phyloP scores from a whole-genome alignment of 2,113 vertebrate genomes.

The Dicentrarchus labrax region DNA sequence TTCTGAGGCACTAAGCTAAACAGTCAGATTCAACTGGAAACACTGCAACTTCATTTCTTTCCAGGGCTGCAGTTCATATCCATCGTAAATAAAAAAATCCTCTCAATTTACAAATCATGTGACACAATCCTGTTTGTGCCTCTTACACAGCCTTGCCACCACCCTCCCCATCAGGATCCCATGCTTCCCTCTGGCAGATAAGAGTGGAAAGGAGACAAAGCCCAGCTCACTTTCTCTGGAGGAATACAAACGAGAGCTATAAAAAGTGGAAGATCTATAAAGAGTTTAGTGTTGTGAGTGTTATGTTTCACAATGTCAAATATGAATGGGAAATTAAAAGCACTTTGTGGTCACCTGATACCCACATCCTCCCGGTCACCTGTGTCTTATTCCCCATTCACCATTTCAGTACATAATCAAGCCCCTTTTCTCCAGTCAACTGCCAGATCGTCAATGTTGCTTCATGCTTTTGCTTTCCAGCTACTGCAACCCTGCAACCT shows the following conservation, averaged over 20 bases:
- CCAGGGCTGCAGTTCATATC: constrained; percentile 20
- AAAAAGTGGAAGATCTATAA: constrained; percentile 19
- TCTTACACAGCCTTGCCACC: background rate
- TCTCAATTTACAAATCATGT: constrained; percentile 6
- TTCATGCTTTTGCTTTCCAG: too few species aligned
- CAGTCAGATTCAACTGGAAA: constrained; percentile 25
- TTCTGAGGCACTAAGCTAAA: background rate
- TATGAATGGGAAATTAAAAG: background rate
- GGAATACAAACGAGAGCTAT: constrained; percentile 17
- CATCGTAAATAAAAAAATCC: constrained; percentile 23
- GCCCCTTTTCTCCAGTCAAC: too few species aligned
- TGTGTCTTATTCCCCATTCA: too few species aligned
- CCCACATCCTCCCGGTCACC: too few species aligned
- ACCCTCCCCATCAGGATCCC: background rate
- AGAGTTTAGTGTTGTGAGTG: constrained; percentile 3
- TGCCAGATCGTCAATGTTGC: too few species aligned
- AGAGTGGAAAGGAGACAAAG: constrained; percentile 32
- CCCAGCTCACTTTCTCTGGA: constrained; percentile 13
- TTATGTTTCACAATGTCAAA: background rate
- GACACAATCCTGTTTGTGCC: constrained; percentile 8
- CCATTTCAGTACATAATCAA: too few species aligned
- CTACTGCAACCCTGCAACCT: too few species aligned
- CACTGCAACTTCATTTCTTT: background rate
- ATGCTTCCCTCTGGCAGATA: constrained; percentile 35
- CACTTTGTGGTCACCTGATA: background rate